Evolutionary conservation across 2,113 vertebrate species (phyloP).

Genomic region (Oreochromis tanganicae): DNA sequence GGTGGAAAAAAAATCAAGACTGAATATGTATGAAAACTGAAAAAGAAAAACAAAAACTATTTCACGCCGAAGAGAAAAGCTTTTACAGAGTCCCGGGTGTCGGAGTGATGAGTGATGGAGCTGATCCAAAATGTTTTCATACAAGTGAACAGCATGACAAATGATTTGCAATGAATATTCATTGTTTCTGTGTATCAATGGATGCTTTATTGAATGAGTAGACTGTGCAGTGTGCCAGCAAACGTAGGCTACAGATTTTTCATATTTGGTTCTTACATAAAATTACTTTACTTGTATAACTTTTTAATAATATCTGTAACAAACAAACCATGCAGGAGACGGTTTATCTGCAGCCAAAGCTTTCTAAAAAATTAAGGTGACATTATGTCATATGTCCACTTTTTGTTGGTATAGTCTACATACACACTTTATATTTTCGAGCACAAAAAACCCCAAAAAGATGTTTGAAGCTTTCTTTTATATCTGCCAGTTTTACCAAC

Average conservation of each 20-base stretch:
- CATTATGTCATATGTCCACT: neutral
- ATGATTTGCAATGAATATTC: conserved; percentile 13
- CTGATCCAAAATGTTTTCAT: neutral
- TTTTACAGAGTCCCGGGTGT: neutral
- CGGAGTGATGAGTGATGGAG: conserved; percentile 1
- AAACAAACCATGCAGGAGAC: fast-evolving
- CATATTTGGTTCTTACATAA: neutral
- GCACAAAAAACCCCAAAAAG: neutral
- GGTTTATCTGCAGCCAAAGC: neutral
- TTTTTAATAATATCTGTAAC: neutral
- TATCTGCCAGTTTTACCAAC: neutral
- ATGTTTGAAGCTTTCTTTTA: neutral
- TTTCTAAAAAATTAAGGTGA: neutral
- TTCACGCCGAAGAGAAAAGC: neutral
- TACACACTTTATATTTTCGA: neutral
- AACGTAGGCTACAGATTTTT: neutral
- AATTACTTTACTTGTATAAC: neutral
- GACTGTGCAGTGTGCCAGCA: neutral
- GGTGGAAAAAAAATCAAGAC: neutral
- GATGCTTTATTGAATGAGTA: neutral
- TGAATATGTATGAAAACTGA: neutral
- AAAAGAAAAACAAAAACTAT: neutral
- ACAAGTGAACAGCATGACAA: neutral
- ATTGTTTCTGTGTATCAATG: neutral
- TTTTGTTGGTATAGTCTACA: neutral